Evolutionary conservation across 1,140 invertebrate species (phyloP).

Genomic region (Drosophila yakuba): DNA sequence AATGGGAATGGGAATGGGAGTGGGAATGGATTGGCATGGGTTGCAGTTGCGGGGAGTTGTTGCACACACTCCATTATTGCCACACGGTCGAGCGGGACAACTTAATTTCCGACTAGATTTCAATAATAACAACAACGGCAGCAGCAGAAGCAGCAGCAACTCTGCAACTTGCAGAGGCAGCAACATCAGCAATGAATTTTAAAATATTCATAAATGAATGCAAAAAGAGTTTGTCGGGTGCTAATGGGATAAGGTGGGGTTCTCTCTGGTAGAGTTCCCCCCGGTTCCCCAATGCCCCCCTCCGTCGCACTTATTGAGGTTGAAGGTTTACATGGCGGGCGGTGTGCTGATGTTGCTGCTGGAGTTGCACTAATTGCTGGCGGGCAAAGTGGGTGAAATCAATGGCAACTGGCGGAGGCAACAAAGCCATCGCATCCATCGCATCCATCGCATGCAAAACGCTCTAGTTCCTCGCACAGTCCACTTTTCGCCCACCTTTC

Average conservation of each 20-base stretch:
- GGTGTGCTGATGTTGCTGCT: constrained; percentile 17
- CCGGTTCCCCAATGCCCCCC: too few species aligned
- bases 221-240: constrained; percentile 53
- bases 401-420: constrained; percentile 55
- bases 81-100: constrained; percentile 66
- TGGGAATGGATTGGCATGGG: neutral
- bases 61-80: constrained; percentile 36
- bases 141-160: constrained; percentile 1
- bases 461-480: neutral
- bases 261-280: too few species aligned
- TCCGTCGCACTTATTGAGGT: constrained; percentile 27
- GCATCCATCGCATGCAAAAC: constrained; percentile 55
- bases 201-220: constrained; percentile 78
- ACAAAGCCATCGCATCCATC: constrained; percentile 32
- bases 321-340: constrained; percentile 47
- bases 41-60: neutral
- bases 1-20: neutral
- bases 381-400: constrained; percentile 64
- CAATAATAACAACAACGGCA: constrained; percentile 62
- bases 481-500: neutral
- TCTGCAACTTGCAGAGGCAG: constrained; percentile 8
- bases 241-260: constrained; percentile 26
- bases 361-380: constrained; percentile 75
- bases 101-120: constrained; percentile 80
- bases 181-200: constrained; percentile 70